Evolutionary conservation across 2,113 vertebrate genomes (phyloP), one percentile per base, ranked within the genome.

Genomic region (Scolopax mira): DNA sequence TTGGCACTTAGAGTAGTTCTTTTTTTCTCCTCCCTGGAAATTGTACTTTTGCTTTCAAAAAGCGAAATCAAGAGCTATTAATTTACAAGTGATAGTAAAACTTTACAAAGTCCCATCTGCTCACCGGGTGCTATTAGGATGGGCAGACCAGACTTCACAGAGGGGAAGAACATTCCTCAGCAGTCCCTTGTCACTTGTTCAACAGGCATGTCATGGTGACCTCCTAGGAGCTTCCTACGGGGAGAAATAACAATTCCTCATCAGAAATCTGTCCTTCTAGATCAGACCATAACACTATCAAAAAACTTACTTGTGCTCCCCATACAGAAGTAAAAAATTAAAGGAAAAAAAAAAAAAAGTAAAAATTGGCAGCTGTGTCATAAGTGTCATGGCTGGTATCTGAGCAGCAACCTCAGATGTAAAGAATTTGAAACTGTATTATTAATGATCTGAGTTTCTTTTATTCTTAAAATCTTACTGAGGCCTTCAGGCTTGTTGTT

Each of bases 21-120:
- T 84, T 83, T 27, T 74, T 86, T 87, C 25, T 62, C n/a, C 69
- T 42, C 65, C 57, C 44, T 80, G 61, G 51, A 78, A 93, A 87
- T 5, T 14, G 46, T 18, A 41, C 25, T 74, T 95, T 89, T 37
- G 49, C 55, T 92, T 81, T 84, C 84, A 86, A 78, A 84, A 84
- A 92, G 77, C 41, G 73, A 46, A 81, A 84, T 74, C 28, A 86
- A 61, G 2, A 2, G 41, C 46, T 84, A 7, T 58, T 88, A 11
- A 48, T 73, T 90, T 89, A 89, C 84, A 81, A 66, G 61, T 1
- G 2, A 30, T 9, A 67, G 70, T 71, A 94, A 84, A 89, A 92
- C 42, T 66, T 78, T 18, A 86, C 15, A 1, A 27, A 74, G 80
- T 54, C 78, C 51, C 73, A 81, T 65, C 69, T 46, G 28, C 28